phyloP scores from a whole-genome alignment of 2,113 vertebrate genomes.

The Paradisaea rubra region DNA sequence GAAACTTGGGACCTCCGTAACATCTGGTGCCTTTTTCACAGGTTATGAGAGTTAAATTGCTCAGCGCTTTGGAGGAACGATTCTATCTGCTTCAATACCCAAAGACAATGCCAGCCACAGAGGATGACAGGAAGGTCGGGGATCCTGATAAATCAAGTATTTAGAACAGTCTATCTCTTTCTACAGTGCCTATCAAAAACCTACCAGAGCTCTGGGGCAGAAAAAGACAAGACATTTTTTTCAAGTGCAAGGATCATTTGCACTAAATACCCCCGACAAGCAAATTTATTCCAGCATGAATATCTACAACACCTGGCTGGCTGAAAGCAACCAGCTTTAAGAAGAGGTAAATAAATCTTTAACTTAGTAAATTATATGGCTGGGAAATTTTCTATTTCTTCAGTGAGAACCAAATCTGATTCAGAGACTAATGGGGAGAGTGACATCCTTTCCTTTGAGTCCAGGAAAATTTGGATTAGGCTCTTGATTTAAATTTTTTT shows the following conservation, averaged over 20 bases:
- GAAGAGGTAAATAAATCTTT: background rate
- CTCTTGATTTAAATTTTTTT: background rate
- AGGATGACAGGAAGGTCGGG: background rate
- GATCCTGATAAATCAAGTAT: background rate
- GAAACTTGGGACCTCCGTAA: background rate
- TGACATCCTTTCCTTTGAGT: background rate
- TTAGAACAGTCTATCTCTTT: background rate
- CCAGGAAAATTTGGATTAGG: background rate
- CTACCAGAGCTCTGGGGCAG: background rate
- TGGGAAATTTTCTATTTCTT: background rate
- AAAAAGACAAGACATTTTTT: background rate
- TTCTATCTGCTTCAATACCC: background rate
- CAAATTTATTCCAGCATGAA: background rate
- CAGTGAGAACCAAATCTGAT: background rate
- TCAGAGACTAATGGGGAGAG: background rate
- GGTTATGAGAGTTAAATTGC: background rate
- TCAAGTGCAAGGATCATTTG: background rate
- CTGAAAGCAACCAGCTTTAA: background rate
- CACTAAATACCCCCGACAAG: background rate
- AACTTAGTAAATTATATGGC: background rate
- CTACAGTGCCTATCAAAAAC: background rate
- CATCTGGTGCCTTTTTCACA: background rate
- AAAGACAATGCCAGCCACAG: background rate
- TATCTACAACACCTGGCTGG: background rate
- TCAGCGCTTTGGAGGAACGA: background rate